phyloP scores from a whole-genome alignment of 2,797 vertebrate species.

The Nothura maculosa region DNA sequence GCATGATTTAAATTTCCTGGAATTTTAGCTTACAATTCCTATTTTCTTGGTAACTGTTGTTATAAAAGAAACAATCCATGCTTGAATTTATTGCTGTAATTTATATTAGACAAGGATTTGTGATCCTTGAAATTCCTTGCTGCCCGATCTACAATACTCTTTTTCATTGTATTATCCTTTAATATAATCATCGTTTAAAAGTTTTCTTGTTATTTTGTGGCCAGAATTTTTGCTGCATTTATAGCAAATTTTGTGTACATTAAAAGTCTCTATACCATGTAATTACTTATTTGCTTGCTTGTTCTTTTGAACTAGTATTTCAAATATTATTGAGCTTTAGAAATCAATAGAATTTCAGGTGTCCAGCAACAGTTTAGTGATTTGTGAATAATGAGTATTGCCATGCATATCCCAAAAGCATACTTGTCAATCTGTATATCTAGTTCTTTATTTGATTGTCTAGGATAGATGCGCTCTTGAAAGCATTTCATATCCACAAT shows the following conservation, averaged over 20 bases:
- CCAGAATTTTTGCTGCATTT: not conserved
- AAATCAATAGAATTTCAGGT: slow-evolving; percentile 28
- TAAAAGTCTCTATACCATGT: not conserved
- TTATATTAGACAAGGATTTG: slow-evolving; percentile 64
- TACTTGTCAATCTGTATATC: not conserved
- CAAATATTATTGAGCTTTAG: not conserved
- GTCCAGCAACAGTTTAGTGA: not conserved
- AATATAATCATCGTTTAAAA: slow-evolving; percentile 38
- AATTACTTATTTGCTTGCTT: not conserved
- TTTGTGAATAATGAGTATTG: not conserved
- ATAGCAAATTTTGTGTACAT: not conserved
- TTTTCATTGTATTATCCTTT: slow-evolving; percentile 52
- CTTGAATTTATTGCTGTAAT: slow-evolving; percentile 55
- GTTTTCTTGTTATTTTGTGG: slow-evolving; percentile 30
- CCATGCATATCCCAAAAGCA: not conserved
- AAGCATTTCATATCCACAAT: not conserved
- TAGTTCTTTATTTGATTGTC: slow-evolving; percentile 38
- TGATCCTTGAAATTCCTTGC: slow-evolving; percentile 65
- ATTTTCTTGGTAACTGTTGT: slow-evolving; percentile 54
- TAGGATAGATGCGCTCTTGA: slow-evolving; percentile 5
- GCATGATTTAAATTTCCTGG: slow-evolving; percentile 44
- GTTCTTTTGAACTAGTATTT: slow-evolving; percentile 32
- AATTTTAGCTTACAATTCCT: slow-evolving; percentile 43
- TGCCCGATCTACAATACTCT: slow-evolving; percentile 48
- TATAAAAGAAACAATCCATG: slow-evolving; percentile 48